Evolutionary conservation across 2,113 vertebrate species (phyloP).

Genomic region (Nanorana parkeri): DNA sequence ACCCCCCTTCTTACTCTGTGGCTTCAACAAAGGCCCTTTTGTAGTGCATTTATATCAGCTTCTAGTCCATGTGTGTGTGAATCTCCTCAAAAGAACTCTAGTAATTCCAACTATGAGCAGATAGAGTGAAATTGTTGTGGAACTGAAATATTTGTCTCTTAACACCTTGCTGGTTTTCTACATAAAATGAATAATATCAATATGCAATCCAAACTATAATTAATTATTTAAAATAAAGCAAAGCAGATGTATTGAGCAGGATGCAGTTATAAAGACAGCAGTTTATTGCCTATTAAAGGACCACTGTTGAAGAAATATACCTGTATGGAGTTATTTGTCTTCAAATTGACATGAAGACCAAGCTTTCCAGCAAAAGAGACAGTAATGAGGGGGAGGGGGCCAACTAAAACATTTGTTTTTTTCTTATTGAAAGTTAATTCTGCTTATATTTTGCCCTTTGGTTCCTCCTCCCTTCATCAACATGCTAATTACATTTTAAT

Average conservation of each 20-base stretch:
- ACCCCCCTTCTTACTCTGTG: conserved; percentile 13
- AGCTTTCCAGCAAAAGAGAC: too few relatives aligned
- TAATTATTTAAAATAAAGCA: neutral
- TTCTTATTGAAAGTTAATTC: too few relatives aligned
- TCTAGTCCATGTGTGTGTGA: conserved; percentile 55
- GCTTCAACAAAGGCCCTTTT: conserved; percentile 41
- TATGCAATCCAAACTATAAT: conserved; percentile 10
- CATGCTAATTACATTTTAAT: too few relatives aligned
- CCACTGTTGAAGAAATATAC: too few relatives aligned
- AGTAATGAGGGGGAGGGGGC: too few relatives aligned
- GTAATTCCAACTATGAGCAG: conserved; percentile 48
- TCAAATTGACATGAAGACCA: too few relatives aligned
- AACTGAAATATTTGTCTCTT: conserved; percentile 17
- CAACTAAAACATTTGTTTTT: too few relatives aligned
- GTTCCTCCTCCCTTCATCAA: too few relatives aligned
- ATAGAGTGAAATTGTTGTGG: conserved; percentile 30
- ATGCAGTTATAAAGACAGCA: neutral
- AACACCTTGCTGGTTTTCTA: neutral
- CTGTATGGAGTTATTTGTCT: too few relatives aligned
- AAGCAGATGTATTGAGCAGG: neutral
- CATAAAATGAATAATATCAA: conserved; percentile 28
- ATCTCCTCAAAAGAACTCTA: conserved; percentile 47
- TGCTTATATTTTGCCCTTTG: too few relatives aligned
- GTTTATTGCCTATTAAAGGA: neutral
- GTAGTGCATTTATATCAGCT: conserved; percentile 22